Evolutionary conservation across 1,140 invertebrate genomes (phyloP).

Genomic region (Tetraneura akinire): DNA sequence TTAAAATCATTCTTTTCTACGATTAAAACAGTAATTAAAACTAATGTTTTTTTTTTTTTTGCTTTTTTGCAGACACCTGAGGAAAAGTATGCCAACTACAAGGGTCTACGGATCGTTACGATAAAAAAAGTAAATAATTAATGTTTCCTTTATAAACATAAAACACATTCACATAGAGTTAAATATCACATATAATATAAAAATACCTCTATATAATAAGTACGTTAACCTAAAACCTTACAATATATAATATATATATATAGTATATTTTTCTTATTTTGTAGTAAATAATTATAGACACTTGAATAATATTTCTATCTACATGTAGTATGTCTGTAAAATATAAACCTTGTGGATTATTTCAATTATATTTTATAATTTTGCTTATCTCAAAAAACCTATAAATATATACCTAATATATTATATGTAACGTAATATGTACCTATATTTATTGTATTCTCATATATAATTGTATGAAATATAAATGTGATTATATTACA

Average conservation of each 20-base stretch:
- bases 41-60: slow-evolving; percentile 56
- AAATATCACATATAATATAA: neutral
- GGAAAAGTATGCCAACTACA: slow-evolving; percentile 71
- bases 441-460: too few species aligned
- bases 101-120: slow-evolving; percentile 72
- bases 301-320: neutral
- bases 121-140: slow-evolving; percentile 72
- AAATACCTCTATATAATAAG: neutral
- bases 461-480: too few species aligned
- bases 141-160: neutral
- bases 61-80: slow-evolving; percentile 68
- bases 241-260: slow-evolving; percentile 3
- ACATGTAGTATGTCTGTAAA: neutral
- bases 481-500: too few species aligned
- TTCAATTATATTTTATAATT: too few species aligned
- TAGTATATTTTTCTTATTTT: neutral
- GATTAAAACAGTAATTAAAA: neutral
- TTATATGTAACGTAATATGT: too few species aligned
- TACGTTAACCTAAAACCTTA: neutral
- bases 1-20: neutral
- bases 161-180: too few species aligned
- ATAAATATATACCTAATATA: too few species aligned
- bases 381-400: too few species aligned
- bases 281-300: neutral
- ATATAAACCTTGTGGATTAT: too few species aligned